Evolutionary conservation across 2,113 vertebrate species (phyloP).

Genomic region (Myotis davidii): DNA sequence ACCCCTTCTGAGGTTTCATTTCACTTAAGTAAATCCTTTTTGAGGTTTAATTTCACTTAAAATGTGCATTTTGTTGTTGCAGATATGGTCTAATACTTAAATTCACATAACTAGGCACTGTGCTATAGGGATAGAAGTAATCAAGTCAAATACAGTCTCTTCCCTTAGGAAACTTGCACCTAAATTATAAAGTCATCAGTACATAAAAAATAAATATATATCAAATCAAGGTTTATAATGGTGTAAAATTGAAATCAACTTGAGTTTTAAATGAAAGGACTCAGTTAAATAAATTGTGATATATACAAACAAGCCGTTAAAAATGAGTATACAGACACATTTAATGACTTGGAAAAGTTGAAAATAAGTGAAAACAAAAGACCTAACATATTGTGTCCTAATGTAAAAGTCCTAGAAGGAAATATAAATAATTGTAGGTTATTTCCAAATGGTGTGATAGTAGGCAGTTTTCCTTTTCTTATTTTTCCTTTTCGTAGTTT

Average conservation of each 20-base stretch:
- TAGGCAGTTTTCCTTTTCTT: not conserved
- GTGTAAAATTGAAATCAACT: slow-evolving; percentile 4
- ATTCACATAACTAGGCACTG: not conserved
- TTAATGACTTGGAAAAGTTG: not conserved
- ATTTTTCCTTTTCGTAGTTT: slow-evolving; percentile 27
- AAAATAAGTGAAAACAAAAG: slow-evolving; percentile 25
- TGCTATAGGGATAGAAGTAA: not conserved
- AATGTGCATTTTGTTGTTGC: not conserved
- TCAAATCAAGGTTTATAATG: not conserved
- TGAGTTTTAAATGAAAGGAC: not conserved
- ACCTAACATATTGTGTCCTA: not conserved
- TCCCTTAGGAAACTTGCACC: not conserved
- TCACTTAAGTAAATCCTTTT: not conserved
- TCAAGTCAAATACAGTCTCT: slow-evolving; percentile 8
- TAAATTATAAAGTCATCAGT: slow-evolving; percentile 31
- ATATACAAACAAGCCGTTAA: not conserved
- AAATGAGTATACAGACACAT: not conserved
- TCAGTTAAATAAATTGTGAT: slow-evolving; percentile 21
- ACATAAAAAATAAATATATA: not conserved
- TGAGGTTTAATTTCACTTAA: slow-evolving; percentile 20
- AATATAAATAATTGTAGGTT: not conserved
- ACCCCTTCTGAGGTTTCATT: not conserved
- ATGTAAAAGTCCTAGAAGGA: not conserved
- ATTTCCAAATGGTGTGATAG: not conserved
- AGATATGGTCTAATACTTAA: not conserved